Evolutionary conservation across 2,113 vertebrate species (phyloP), one percentile per base, ranked within the genome.

Genomic region (Scomber japonicus): DNA sequence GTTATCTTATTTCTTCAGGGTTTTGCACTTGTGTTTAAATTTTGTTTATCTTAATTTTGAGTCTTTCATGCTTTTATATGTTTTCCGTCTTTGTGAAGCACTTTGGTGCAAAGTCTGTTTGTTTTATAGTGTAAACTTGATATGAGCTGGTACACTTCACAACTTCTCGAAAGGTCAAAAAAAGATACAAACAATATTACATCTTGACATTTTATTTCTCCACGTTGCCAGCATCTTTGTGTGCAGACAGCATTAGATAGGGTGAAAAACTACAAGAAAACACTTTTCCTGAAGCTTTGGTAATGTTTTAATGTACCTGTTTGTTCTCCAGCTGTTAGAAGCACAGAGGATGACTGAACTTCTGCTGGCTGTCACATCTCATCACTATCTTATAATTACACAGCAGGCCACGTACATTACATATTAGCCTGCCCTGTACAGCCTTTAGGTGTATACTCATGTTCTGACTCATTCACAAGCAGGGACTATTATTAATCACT

Each of bases 101-200:
- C 24, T 27, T 27, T 27, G 24, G 24, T 27, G 24, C 24, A 27
- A 27, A 27, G 2, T 27, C 2, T 27, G 24, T 27, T 27, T 27
- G 24, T 3, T 27, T 27, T 27, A 27, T 27, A 27, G 24, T 27
- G 24, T 27, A 27, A 27, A 27, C 24, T 27, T 27, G 40, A 27
- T 3, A 46, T 44, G 13, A 50, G 31, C 19, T 44, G 30, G 48
- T 77, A 17, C 17, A 62, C 46, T 78, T 80, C 65, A 24, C n/a
- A 71, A 68, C 40, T 54, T 71, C 40, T 68, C 24, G 45, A 82
- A 85, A 86, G 80, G 66, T 89, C 82, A 80, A 71, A 56, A 60
- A 73, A n/a, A 8, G 67, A 64, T 24, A 45, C 2, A n/a, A 16
- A 19, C 11, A 0, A 1, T 46, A 27, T 61, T 35, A 54, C 49